Evolutionary conservation across 2,797 vertebrate genomes (phyloP).

Genomic region (Nasua narica): DNA sequence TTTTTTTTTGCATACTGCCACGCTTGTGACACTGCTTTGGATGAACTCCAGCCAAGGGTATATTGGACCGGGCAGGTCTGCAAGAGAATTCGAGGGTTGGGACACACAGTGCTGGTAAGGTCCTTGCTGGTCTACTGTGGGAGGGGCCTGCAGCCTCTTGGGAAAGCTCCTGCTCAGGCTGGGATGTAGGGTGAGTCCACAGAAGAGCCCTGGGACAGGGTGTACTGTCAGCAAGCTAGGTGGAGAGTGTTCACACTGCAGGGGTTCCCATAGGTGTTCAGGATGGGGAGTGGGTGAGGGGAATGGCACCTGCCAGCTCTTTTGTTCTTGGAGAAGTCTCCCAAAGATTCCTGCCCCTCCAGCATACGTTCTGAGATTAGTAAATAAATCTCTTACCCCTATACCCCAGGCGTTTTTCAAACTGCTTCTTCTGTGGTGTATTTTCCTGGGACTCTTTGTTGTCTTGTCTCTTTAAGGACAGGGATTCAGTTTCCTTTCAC

Average conservation of each 20-base stretch:
- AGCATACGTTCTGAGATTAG: neutral
- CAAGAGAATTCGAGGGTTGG: neutral
- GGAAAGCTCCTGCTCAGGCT: neutral
- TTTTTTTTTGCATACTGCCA: neutral
- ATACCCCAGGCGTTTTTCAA: neutral
- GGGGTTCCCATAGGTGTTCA: neutral
- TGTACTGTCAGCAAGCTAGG: neutral
- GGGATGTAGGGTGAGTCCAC: neutral
- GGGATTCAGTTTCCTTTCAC: neutral
- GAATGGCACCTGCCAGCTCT: neutral
- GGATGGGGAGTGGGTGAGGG: neutral
- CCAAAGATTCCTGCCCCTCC: neutral
- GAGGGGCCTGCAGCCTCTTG: neutral
- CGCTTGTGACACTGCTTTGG: neutral
- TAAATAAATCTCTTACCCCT: neutral
- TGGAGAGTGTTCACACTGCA: neutral
- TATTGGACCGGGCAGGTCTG: neutral
- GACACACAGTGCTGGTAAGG: neutral
- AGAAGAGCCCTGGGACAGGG: neutral
- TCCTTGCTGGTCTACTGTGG: neutral
- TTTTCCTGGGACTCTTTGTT: neutral
- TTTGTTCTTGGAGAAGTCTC: neutral
- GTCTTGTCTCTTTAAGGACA: neutral
- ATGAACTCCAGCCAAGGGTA: neutral
- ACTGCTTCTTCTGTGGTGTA: neutral